phyloP scores from a whole-genome alignment of 1,140 invertebrate genomes.

The Drosophila repleta region DNA sequence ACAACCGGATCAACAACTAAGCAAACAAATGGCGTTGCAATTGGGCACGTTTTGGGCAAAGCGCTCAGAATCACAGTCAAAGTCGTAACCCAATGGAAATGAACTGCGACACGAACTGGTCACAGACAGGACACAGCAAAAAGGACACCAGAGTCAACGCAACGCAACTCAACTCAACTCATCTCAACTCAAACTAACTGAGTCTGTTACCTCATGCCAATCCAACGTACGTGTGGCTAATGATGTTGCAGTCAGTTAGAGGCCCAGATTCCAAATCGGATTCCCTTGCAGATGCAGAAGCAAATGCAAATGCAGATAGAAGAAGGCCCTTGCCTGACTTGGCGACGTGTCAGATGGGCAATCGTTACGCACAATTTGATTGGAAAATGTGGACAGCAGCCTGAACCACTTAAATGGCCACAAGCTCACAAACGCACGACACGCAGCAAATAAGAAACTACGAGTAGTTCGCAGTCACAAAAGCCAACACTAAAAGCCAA shows the following conservation, averaged over 20 bases:
- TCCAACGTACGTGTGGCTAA: constrained; percentile 67
- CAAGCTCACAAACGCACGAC: constrained; percentile 46
- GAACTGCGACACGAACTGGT: constrained; percentile 67
- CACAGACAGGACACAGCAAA: constrained; percentile 7
- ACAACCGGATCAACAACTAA: constrained; percentile 66
- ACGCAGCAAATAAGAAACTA: constrained; percentile 40
- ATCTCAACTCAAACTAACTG: background rate
- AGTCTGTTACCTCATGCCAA: constrained; percentile 56
- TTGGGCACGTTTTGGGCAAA: constrained; percentile 78
- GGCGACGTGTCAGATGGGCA: constrained; percentile 37
- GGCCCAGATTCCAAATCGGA: constrained; percentile 11
- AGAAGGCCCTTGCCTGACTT: constrained; percentile 19
- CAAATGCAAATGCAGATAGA: background rate
- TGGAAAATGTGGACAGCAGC: constrained; percentile 39
- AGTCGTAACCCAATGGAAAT: constrained; percentile 62
- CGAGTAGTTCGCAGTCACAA: constrained; percentile 2
- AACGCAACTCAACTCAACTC: background rate
- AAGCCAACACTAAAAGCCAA: constrained; percentile 19
- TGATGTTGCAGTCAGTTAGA: constrained; percentile 51
- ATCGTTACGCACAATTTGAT: constrained; percentile 58
- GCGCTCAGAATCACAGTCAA: constrained; percentile 41
- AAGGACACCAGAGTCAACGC: constrained; percentile 2
- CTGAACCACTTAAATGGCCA: constrained; percentile 39
- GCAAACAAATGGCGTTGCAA: constrained; percentile 83
- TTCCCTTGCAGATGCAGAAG: constrained; percentile 6